Percentiles rank a stretch among this genome's conserved stretches.
Evolutionary conservation across 2,113 vertebrate species (phyloP).

Genomic region (Chionis minor): DNA sequence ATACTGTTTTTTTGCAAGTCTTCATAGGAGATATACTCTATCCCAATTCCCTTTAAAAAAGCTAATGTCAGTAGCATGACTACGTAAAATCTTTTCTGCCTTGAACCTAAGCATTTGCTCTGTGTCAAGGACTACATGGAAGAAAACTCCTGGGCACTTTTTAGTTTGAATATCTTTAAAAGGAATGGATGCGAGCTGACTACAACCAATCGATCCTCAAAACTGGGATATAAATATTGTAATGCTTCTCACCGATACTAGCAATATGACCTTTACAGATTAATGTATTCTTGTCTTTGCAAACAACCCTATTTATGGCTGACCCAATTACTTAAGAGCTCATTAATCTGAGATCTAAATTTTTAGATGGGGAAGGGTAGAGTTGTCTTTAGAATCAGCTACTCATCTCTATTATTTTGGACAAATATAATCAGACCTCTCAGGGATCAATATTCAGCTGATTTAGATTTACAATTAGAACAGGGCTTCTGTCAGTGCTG

Average conservation of each 20-base stretch:
- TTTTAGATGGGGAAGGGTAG: neutral
- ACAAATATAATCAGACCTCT: constrained; percentile 5
- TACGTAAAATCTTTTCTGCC: neutral
- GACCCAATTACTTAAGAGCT: constrained; percentile 36
- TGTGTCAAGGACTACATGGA: neutral
- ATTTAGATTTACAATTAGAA: neutral
- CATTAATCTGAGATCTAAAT: constrained; percentile 23
- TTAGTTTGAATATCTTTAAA: neutral
- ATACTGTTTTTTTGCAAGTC: neutral
- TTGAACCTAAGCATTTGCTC: neutral
- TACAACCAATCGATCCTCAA: neutral
- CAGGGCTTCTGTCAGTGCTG: neutral
- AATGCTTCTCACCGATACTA: neutral
- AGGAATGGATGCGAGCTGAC: neutral
- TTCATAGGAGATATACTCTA: neutral
- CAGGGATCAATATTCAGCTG: neutral
- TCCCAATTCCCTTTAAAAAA: neutral
- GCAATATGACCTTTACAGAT: neutral
- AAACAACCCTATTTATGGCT: constrained; percentile 30
- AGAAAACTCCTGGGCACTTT: neutral
- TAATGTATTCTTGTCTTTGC: neutral
- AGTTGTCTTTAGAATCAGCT: constrained; percentile 27
- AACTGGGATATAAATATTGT: neutral
- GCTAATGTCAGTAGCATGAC: neutral
- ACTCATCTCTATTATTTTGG: constrained; percentile 9